Evolutionary conservation across 2,888 invertebrate genomes (phyloP).

Genomic region (Zootermopsis nevadensis): DNA sequence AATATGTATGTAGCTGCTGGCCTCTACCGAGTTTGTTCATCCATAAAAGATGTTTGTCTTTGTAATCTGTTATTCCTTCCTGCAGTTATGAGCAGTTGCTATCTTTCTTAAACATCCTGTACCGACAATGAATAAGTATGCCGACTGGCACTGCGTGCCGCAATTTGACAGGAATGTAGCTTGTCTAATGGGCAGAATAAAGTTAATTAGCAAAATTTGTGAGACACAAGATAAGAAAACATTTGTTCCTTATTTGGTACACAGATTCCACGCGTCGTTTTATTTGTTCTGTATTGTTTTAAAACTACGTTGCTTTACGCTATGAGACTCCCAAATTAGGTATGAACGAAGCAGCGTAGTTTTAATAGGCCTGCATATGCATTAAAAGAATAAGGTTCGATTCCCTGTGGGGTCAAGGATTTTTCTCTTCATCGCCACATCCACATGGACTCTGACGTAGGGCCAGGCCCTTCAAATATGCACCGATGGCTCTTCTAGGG

Average conservation of each 20-base stretch:
- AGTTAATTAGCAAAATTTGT: conserved; percentile 5
- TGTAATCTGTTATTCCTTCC: no score
- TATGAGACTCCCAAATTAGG: not conserved
- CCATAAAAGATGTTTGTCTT: no score
- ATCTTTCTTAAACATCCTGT: not conserved
- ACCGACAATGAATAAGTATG: not conserved
- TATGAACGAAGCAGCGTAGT: not conserved
- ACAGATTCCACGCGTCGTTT: not conserved
- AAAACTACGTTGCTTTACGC: not conserved
- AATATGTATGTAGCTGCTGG: no score
- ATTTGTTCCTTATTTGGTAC: not conserved
- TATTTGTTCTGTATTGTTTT: not conserved
- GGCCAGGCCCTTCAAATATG: no score
- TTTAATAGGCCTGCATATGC: not conserved
- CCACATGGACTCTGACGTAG: no score
- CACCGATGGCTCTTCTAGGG: no score
- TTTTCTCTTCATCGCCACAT: no score
- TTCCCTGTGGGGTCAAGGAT: no score
- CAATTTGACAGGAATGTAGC: conserved; percentile 1
- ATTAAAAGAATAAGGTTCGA: no score
- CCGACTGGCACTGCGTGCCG: not conserved
- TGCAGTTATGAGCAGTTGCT: not conserved
- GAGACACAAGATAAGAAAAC: not conserved
- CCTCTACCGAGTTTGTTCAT: no score
- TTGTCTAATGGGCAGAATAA: not conserved